phyloP scores from a whole-genome alignment of 2,888 invertebrate genomes.

The Tryphoninae sp. region DNA sequence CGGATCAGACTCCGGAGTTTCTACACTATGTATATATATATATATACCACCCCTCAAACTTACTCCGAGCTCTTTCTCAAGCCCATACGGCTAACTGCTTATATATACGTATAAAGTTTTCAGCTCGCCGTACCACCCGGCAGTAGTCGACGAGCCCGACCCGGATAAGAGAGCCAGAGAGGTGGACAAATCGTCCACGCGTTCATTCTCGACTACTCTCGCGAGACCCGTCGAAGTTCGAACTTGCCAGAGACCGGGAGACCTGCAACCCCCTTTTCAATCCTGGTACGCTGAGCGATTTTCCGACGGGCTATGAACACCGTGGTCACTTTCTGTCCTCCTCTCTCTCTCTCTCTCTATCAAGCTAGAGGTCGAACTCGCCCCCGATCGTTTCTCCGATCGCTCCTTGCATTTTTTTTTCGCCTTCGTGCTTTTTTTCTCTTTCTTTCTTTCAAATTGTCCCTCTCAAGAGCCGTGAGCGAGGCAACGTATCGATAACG shows the following conservation, averaged over 20 bases:
- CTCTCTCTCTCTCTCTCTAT: conserved; percentile 46
- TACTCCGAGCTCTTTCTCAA: conserved; percentile 49
- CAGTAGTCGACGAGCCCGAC: conserved; percentile 23
- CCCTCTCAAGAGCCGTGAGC: conserved; percentile 9
- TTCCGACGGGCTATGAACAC: conserved; percentile 29
- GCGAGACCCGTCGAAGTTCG: conserved; percentile 46
- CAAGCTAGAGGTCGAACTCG: background rate
- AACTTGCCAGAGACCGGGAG: conserved; percentile 35
- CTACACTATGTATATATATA: background rate
- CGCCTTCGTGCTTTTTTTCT: conserved; percentile 4
- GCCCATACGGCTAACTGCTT: conserved; percentile 37
- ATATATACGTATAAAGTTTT: conserved; percentile 25
- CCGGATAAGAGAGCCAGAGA: conserved; percentile 53
- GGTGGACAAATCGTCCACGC: conserved; percentile 46
- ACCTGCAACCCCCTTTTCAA: conserved; percentile 37
- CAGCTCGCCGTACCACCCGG: background rate
- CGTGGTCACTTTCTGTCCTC: conserved; percentile 13
- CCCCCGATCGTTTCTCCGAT: conserved; percentile 6
- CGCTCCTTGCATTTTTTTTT: background rate
- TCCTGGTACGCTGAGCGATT: conserved; percentile 20
- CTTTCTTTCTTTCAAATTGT: background rate
- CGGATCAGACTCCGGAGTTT: conserved; percentile 35
- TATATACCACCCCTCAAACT: conserved; percentile 60
- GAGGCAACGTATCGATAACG: conserved; percentile 48
- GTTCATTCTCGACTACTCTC: conserved; percentile 44